phyloP scores from a whole-genome alignment of 1,140 invertebrate species.

The Tachypleus tridentatus region DNA sequence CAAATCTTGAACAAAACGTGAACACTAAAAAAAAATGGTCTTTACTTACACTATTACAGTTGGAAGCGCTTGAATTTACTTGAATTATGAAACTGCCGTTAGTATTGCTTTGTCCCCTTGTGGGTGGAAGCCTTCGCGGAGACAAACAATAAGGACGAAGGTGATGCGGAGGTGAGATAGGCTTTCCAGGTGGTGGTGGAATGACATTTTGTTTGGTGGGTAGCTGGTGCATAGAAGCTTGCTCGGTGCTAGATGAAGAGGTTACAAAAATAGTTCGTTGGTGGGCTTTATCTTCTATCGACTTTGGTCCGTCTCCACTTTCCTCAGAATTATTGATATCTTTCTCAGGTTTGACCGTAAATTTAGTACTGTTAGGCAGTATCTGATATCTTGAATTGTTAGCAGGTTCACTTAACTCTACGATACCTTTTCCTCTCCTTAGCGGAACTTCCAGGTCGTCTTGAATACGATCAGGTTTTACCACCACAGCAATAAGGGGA shows the following conservation, averaged over 20 bases:
- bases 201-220: conserved; percentile 6
- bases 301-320: conserved; percentile 23
- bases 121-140: too few species aligned
- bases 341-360: conserved; percentile 30
- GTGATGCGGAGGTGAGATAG: conserved; percentile 9
- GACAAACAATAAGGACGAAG: too few species aligned
- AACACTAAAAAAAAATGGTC: too few species aligned
- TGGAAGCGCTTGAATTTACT: too few species aligned
- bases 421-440: not conserved
- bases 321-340: conserved; percentile 11
- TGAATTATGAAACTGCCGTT: too few species aligned
- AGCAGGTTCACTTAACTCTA: conserved; percentile 49
- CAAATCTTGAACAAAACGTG: too few species aligned
- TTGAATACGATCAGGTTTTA: conserved; percentile 22
- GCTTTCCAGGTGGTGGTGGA: conserved; percentile 4
- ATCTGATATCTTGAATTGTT: conserved; percentile 88
- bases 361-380: conserved; percentile 76
- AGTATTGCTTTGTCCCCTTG: too few species aligned
- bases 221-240: conserved; percentile 1
- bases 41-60: too few species aligned
- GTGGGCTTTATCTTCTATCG: conserved; percentile 12
- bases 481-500: conserved; percentile 56
- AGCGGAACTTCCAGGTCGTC: conserved; percentile 28
- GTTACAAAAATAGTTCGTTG: conserved; percentile 8
- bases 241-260: conserved; percentile 11